Conservation (phyloP, 2,797 vertebrate genomes). For the Sebastes kiyomatsui region DNA sequence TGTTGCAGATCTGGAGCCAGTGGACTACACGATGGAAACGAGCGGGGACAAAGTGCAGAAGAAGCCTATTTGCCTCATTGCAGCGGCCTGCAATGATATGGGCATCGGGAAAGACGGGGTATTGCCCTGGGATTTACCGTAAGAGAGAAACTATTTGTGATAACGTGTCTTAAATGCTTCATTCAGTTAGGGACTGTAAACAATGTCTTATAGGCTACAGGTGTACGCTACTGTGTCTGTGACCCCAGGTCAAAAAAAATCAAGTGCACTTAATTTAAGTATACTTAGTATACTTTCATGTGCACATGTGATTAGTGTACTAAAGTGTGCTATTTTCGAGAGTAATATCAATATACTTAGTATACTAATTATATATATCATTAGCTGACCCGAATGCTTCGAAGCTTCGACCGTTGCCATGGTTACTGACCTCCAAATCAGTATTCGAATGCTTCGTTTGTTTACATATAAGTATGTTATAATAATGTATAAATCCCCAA, state of each 20-base stretch:
- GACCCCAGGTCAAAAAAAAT: background rate
- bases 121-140: conserved; percentile 85
- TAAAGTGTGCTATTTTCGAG: no score
- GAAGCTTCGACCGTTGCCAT: no score
- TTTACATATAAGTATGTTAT: no score
- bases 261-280: no score
- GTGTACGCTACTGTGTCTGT: background rate
- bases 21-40: background rate
- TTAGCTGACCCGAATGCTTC: no score
- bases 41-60: conserved; percentile 2
- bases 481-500: no score
- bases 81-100: conserved; percentile 72
- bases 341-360: no score
- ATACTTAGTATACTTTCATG: no score
- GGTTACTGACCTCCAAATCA: no score
- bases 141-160: conserved; percentile 54
- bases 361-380: no score
- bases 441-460: no score
- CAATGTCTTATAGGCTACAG: background rate
- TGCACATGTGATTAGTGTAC: background rate
- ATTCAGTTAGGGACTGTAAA: no score
- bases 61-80: conserved; percentile 82
- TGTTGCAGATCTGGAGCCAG: background rate
- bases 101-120: conserved; percentile 83
- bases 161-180: background rate